Evolutionary conservation across 92 coral and sea anemone species (phyloP).

Genomic region (Desmophyllum pertusum): DNA sequence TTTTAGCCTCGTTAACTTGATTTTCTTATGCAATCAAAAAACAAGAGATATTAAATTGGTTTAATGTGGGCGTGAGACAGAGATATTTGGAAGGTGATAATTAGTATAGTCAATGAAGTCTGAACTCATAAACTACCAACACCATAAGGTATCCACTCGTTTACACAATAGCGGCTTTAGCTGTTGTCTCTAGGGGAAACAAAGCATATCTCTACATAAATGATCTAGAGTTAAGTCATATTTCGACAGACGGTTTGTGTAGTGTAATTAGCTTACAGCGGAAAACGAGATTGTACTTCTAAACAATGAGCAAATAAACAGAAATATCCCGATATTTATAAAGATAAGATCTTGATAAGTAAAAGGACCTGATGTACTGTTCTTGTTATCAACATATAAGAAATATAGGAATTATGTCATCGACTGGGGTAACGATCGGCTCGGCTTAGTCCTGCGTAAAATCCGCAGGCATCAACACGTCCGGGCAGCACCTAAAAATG

Average conservation of each 20-base stretch:
- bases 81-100: not conserved
- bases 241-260: not conserved
- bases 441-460: too few species aligned
- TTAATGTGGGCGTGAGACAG: not conserved
- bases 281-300: conserved; percentile 4
- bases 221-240: not conserved
- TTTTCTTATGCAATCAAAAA: too few species aligned
- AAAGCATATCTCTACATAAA: not conserved
- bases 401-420: not conserved
- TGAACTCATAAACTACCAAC: not conserved
- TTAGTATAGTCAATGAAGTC: conserved; percentile 5
- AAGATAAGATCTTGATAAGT: not conserved
- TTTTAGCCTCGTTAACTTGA: not conserved
- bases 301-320: conserved; percentile 20
- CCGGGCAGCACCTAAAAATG: not conserved
- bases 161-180: not conserved
- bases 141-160: not conserved
- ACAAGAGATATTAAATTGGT: not conserved
- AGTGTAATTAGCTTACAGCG: not conserved
- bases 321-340: not conserved
- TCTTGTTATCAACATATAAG: not conserved
- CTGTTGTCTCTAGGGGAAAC: not conserved
- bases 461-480: too few species aligned
- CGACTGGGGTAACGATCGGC: not conserved
- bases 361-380: not conserved